A percentile compares a stretch with the other conserved stretches of the same genome.
phyloP scores from a whole-genome alignment of 1,140 invertebrate species.

The Melitaea cinxia region DNA sequence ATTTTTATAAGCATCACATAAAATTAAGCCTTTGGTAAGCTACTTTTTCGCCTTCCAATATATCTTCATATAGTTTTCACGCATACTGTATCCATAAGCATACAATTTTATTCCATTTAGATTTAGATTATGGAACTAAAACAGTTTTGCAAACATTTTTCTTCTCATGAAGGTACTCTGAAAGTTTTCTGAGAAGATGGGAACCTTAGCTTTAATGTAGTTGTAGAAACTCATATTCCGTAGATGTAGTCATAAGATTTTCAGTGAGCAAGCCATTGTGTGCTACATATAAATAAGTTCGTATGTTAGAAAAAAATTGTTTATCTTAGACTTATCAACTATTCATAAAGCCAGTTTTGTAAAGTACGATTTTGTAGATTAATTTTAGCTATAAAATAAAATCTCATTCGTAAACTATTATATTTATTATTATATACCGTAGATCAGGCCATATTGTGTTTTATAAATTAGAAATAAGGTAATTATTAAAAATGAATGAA shows the following conservation, averaged over 20 bases:
- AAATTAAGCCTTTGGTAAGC: slow-evolving; percentile 40
- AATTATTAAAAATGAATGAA: slow-evolving; percentile 1
- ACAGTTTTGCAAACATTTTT: slow-evolving; percentile 82
- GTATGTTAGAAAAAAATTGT: slow-evolving; percentile 63
- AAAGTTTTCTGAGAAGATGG: slow-evolving; percentile 81
- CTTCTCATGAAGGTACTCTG: slow-evolving; percentile 81
- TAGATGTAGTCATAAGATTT: slow-evolving; percentile 75
- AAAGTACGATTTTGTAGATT: slow-evolving; percentile 62
- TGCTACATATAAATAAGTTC: slow-evolving; percentile 42
- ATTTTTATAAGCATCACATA: slow-evolving; percentile 29
- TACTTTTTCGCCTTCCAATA: slow-evolving; percentile 41
- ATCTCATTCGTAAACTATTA: slow-evolving; percentile 55
- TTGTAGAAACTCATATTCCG: slow-evolving; percentile 72
- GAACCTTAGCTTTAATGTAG: slow-evolving; percentile 77
- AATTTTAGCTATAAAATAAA: slow-evolving; percentile 54
- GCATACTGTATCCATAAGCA: slow-evolving; percentile 47
- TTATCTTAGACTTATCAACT: slow-evolving; percentile 54
- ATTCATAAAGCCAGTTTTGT: slow-evolving; percentile 69
- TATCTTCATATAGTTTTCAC: slow-evolving; percentile 57
- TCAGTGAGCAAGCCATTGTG: slow-evolving; percentile 56
- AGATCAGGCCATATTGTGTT: slow-evolving; percentile 2
- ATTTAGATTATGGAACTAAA: slow-evolving; percentile 65
- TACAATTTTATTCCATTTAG: slow-evolving; percentile 69
- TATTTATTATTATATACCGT: not conserved
- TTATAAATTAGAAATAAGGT: not conserved